phyloP scores from a whole-genome alignment of 2,888 invertebrate species.

The Fabriciana adippe region DNA sequence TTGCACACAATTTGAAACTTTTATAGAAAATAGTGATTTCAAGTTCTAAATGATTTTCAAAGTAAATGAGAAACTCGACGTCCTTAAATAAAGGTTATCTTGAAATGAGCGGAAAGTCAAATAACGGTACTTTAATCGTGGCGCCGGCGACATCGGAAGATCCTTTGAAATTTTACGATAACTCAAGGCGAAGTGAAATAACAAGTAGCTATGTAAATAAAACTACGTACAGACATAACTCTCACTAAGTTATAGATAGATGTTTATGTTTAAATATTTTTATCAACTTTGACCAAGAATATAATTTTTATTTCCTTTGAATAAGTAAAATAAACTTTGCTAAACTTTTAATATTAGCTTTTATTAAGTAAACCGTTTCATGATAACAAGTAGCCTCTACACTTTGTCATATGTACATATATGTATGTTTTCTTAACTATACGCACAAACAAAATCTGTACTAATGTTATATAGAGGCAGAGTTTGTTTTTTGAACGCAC shows the following conservation, averaged over 20 bases:
- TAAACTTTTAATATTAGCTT: too few species aligned
- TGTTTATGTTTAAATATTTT: background rate
- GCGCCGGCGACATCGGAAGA: constrained; percentile 24
- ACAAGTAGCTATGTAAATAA: constrained; percentile 9
- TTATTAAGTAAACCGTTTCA: too few species aligned
- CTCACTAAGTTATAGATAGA: background rate
- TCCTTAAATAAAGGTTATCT: constrained; percentile 31
- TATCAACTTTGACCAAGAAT: too few species aligned
- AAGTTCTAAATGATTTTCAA: constrained; percentile 14
- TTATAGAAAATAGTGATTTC: constrained; percentile 4
- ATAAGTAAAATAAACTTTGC: too few species aligned
- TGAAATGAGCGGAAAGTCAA: constrained; percentile 28
- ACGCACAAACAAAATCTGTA: too few species aligned
- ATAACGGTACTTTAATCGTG: constrained; percentile 26
- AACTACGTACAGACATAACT: constrained; percentile 1
- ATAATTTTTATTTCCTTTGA: too few species aligned
- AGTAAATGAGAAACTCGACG: constrained; percentile 24
- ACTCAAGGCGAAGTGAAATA: constrained; percentile 19
- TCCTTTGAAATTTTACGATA: constrained; percentile 27
- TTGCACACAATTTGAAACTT: background rate
- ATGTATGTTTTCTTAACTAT: too few species aligned
- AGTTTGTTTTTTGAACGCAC: too few species aligned
- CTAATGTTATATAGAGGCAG: too few species aligned
- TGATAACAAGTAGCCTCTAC: too few species aligned
- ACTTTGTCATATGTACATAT: too few species aligned